Evolutionary conservation across 2,113 vertebrate genomes (phyloP).

Genomic region (Oxygymnocypris stewartii): DNA sequence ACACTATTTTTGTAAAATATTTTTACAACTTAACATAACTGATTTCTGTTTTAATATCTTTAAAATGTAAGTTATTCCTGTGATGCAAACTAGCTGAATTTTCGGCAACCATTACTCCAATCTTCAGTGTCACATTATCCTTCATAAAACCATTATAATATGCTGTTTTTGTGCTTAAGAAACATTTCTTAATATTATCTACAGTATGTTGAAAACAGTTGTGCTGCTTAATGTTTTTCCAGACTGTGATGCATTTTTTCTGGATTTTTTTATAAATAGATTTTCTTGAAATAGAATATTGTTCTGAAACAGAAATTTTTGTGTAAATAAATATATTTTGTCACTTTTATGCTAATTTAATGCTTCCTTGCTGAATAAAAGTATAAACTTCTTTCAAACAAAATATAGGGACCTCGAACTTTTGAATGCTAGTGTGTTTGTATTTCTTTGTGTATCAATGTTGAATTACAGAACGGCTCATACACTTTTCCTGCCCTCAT

Average conservation of each 20-base stretch:
- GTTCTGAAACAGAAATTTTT: neutral
- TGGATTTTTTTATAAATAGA: neutral
- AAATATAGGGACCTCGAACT: neutral
- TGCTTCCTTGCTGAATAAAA: neutral
- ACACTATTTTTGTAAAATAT: neutral
- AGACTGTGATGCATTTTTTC: neutral
- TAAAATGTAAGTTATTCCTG: neutral
- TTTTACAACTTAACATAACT: neutral
- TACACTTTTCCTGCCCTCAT: constrained; percentile 41
- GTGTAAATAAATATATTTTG: too few relatives aligned
- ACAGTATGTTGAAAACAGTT: neutral
- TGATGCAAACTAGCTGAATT: neutral
- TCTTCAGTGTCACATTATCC: neutral
- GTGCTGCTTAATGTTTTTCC: neutral
- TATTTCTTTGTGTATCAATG: neutral
- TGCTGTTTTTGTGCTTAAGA: neutral
- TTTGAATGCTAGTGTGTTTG: neutral
- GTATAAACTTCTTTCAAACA: neutral
- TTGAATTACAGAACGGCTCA: neutral
- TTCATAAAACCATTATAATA: neutral
- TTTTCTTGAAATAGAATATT: neutral
- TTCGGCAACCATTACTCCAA: neutral
- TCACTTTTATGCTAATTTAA: neutral
- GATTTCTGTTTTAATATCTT: neutral
- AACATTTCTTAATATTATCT: neutral